A percentile compares a stretch with the other conserved stretches of the same genome.
Evolutionary conservation across 2,888 invertebrate species (phyloP).

Genomic region (Piscicola geometra): DNA sequence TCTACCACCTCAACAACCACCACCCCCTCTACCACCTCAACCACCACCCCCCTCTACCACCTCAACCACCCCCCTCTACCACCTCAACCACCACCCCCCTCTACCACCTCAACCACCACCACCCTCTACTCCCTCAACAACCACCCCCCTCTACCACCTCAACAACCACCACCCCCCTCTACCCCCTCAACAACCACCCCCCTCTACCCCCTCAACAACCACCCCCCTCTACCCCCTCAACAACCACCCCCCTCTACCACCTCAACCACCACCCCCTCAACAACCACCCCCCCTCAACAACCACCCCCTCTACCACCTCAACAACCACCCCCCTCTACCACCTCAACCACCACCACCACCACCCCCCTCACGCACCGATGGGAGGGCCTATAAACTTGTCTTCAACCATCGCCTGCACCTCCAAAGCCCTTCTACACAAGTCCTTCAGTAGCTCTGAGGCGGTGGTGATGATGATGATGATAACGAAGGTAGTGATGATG

Average conservation of each 20-base stretch:
- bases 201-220: no score
- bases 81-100: no score
- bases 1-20: not conserved
- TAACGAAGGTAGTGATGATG: no score
- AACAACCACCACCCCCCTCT: no score
- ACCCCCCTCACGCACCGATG: constrained; percentile 27
- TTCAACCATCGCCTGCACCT: constrained; percentile 79
- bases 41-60: not conserved
- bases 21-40: not conserved
- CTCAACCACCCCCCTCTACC: constrained; percentile 21
- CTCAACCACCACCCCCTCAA: no score
- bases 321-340: not conserved
- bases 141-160: not conserved
- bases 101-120: not conserved
- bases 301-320: not conserved
- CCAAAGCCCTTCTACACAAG: constrained; percentile 76
- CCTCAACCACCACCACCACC: not conserved
- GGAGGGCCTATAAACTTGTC: constrained; percentile 58
- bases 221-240: no score
- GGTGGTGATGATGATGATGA: no score
- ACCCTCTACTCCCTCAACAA: not conserved
- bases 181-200: no score
- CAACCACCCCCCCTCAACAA: not conserved
- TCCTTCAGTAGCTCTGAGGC: constrained; percentile 16
- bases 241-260: no score